Percentiles rank a stretch among this genome's conserved stretches.
These are phyloP conservation scores for Drosophila aff. DNA, from an alignment of 1,140 invertebrate genomes.

Conservation along the genomic window DNA sequence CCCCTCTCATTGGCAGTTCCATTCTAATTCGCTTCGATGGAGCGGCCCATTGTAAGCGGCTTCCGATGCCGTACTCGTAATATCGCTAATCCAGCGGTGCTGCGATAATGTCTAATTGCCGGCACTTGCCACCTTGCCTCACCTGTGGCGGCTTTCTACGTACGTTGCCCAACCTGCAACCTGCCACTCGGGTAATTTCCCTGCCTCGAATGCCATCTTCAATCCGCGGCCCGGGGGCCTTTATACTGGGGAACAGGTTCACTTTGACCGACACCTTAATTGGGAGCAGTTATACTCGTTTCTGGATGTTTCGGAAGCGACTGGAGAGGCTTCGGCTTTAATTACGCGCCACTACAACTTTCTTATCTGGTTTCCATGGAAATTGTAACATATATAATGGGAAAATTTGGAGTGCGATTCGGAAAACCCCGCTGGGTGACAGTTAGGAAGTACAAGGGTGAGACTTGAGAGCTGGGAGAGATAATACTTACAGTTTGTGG, in stretches of 20 bases:
- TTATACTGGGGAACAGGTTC: conserved; percentile 58
- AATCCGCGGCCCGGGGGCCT: background rate
- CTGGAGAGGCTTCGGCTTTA: conserved; percentile 43
- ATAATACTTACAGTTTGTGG: background rate
- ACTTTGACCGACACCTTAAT: conserved; percentile 76
- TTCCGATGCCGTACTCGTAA: conserved; percentile 28
- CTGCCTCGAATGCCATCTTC: conserved; percentile 28
- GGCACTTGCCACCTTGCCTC: conserved; percentile 47
- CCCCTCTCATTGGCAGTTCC: conserved; percentile 27
- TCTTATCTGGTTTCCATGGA: conserved; percentile 58
- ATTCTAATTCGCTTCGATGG: conserved; percentile 21
- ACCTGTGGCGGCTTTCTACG: conserved; percentile 56
- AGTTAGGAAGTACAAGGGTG: background rate
- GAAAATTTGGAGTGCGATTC: conserved; percentile 27
- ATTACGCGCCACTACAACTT: conserved; percentile 64
- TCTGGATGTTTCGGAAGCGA: conserved; percentile 71
- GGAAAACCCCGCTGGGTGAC: conserved; percentile 9
- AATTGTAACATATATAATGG: conserved; percentile 39
- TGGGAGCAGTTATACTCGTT: conserved; percentile 75
- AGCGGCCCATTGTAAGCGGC: conserved; percentile 11
- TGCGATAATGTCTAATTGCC: conserved; percentile 63
- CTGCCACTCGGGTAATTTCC: conserved; percentile 44
- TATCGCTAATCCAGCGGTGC: conserved; percentile 36
- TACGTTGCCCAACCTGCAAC: conserved; percentile 54
- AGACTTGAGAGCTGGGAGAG: background rate